Evolutionary conservation across 2,113 vertebrate species (phyloP), one percentile per base, ranked within the genome.

Genomic region (Proterorhinus semilunaris): DNA sequence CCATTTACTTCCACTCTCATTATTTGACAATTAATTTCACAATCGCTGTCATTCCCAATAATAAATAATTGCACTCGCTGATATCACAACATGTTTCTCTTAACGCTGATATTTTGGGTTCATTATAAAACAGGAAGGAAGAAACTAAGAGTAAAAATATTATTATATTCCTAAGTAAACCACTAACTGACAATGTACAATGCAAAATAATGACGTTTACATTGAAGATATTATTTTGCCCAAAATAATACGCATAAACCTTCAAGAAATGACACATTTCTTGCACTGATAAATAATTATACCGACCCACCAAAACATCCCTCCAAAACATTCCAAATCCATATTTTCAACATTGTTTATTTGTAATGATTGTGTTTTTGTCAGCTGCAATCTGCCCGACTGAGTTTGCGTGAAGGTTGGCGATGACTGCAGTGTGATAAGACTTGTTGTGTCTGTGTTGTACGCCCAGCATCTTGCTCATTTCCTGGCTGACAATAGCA

Each of bases 11-110:
- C 27, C 27, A 36, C 27, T 68, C 10, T 50, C 42, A 50, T 16
- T 75, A 50, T 68, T 65, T 81, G 50, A 27, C 16, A 54, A 17
- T 74, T 79, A 21, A 75, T 77, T 78, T 63, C 59, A 21, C 44
- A 53, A 71, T 66, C 55, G 76, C 76, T 81, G 69, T 79, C 51
- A 46, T 36, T 47, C 55, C n/a, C 66, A 72, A 6, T 57, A 51
- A 45, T 7, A 71, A 72, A 78, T 7, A 46, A 72, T 75, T 55
- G 70, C 55, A 7, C 27, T 15, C 59, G 67, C 55, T 6, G 27
- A 61, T 63, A 67, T 53, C 42, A 63, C 9, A 49, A 36, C 50
- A 68, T 45, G 61, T 65, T 74, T 68, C 59, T 15, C 59, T 47
- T 64, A 54, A 82, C 8, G 17, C 6, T 1, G 47, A n/a, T 7